These are phyloP conservation scores for Eristalis arbustorum DNA, from an alignment of 2,888 invertebrate genomes.

Conservation along the genomic window DNA sequence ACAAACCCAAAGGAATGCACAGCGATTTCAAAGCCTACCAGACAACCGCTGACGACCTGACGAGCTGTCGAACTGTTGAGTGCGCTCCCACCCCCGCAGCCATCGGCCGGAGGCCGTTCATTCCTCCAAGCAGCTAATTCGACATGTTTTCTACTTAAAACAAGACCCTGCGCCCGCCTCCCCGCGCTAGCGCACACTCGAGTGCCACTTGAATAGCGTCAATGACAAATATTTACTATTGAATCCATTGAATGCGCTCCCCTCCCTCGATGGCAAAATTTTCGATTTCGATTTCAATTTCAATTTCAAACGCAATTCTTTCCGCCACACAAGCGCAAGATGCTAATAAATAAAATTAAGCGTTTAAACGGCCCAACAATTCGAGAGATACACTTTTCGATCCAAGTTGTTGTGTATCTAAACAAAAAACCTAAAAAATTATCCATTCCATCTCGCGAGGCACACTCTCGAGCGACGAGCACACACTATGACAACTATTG, in stretches of 20 bases:
- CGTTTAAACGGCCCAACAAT: conserved; percentile 2
- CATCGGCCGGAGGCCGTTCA: conserved; percentile 3
- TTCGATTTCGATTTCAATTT: neutral
- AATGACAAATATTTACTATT: conserved; percentile 37
- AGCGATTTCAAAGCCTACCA: neutral
- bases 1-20: neutral
- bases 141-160: conserved; percentile 18
- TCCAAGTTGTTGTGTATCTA: conserved; percentile 9
- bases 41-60: neutral
- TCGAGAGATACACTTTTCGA: neutral
- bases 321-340: neutral
- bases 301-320: neutral
- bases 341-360: conserved; percentile 11
- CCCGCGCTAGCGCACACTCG: neutral
- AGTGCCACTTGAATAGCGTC: conserved; percentile 29
- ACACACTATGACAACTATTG: conserved; percentile 35
- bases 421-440: neutral
- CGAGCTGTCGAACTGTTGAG: too few species aligned
- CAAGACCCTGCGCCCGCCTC: neutral
- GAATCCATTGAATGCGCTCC: neutral
- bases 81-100: neutral
- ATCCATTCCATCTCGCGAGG: conserved; percentile 35
- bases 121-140: conserved; percentile 4
- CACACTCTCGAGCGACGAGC: neutral
- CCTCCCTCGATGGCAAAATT: neutral